These are phyloP conservation scores for Trissolcus brochymenae DNA, from an alignment of 2,888 invertebrate species.

Conservation along the genomic window DNA sequence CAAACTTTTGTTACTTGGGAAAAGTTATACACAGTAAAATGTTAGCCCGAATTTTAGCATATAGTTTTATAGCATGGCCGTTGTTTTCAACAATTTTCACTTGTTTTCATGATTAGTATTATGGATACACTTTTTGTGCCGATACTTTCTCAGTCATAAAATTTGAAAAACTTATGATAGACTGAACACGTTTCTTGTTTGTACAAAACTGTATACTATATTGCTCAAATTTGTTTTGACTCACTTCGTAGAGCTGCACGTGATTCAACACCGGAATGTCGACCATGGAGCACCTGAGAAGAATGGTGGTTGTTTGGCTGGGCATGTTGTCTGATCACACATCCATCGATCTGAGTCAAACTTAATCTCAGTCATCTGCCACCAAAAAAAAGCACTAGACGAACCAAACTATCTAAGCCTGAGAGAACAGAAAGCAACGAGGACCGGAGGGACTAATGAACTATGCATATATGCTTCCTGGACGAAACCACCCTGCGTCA, in stretches of 20 bases:
- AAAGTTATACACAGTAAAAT: too few relatives aligned
- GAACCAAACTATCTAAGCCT: not conserved
- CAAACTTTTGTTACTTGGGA: too few relatives aligned
- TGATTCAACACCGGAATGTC: constrained; percentile 74
- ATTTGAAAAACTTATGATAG: not conserved
- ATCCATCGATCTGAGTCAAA: constrained; percentile 38
- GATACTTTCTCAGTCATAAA: not conserved
- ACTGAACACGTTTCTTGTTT: not conserved
- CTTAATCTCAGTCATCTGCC: constrained; percentile 30
- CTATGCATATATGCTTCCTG: not conserved
- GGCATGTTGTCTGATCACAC: constrained; percentile 66
- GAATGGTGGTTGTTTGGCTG: constrained; percentile 74
- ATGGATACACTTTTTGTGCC: not conserved
- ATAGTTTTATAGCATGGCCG: too few relatives aligned
- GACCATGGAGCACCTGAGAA: constrained; percentile 75
- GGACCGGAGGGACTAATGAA: not conserved
- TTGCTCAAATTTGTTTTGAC: constrained; percentile 55
- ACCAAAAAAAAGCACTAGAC: constrained; percentile 20
- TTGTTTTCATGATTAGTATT: not conserved
- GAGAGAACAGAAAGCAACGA: not conserved
- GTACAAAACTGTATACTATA: not conserved
- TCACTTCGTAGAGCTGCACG: constrained; percentile 73
- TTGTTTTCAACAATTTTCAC: too few relatives aligned
- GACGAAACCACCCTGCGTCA: constrained; percentile 15
- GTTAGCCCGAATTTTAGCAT: too few relatives aligned